A percentile compares a stretch with the other conserved stretches of the same genome.
Conservation (phyloP, 2,797 vertebrate species). For the Avahi laniger region DNA sequence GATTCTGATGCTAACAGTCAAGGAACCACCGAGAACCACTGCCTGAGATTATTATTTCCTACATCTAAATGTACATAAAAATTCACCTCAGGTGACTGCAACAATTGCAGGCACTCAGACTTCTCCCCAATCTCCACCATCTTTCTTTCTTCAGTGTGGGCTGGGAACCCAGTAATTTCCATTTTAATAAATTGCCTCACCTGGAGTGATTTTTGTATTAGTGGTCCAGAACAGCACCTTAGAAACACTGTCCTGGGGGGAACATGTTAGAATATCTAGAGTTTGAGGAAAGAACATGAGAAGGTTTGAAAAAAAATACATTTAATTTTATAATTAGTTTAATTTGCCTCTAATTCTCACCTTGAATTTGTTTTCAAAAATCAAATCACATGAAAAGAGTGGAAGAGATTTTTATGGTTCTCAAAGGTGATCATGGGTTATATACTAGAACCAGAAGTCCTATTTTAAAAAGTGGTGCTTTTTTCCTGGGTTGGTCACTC, state of each 20-base stretch:
- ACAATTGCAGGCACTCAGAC: background rate
- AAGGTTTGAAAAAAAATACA: background rate
- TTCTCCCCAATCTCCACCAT: background rate
- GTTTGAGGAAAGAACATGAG: background rate
- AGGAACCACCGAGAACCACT: background rate
- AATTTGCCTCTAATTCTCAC: background rate
- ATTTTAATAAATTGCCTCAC: background rate
- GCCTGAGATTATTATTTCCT: background rate
- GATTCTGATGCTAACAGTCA: background rate
- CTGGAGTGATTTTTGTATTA: background rate
- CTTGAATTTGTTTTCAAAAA: background rate
- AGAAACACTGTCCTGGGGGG: background rate
- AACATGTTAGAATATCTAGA: background rate
- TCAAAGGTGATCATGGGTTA: background rate
- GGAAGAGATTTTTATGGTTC: background rate
- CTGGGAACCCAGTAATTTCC: background rate
- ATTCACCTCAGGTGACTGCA: background rate
- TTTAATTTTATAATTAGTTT: constrained; percentile 1
- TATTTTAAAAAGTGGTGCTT: background rate
- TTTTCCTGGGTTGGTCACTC: background rate
- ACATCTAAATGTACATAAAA: background rate
- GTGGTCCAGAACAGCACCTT: background rate
- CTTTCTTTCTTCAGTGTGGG: background rate
- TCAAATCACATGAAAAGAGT: background rate
- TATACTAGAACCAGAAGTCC: background rate